These are phyloP conservation scores for Drosophila multiciliata DNA, from an alignment of 2,888 invertebrate species.

Conservation along the genomic window DNA sequence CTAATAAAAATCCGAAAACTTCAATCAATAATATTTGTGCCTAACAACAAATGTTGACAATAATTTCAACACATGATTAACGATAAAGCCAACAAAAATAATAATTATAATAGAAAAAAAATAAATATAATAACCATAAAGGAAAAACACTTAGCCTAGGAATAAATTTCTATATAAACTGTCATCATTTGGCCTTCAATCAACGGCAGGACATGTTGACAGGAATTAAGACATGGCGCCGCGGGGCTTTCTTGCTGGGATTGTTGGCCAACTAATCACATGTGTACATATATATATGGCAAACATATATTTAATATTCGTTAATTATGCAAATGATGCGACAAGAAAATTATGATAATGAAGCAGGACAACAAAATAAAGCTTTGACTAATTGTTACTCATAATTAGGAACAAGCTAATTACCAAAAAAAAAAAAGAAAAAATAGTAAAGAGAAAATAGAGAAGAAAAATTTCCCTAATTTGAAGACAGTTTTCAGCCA, in stretches of 20 bases:
- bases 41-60: slow-evolving; percentile 26
- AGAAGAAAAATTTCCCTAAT: neutral
- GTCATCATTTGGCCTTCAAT: neutral
- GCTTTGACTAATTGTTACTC: slow-evolving; percentile 44
- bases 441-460: slow-evolving; percentile 1
- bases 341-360: slow-evolving; percentile 38
- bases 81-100: neutral
- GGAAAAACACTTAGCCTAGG: neutral
- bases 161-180: neutral
- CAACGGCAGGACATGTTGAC: slow-evolving; percentile 1
- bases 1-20: neutral
- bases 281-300: slow-evolving; percentile 23
- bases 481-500: slow-evolving; percentile 11
- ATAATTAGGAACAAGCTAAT: slow-evolving; percentile 43
- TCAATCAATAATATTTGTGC: neutral
- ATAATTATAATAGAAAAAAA: neutral
- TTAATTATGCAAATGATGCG: slow-evolving; percentile 45
- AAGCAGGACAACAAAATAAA: slow-evolving; percentile 11
- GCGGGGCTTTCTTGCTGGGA: slow-evolving; percentile 1
- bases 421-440: neutral
- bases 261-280: slow-evolving; percentile 28
- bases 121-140: neutral
- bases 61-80: slow-evolving; percentile 9
- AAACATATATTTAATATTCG: slow-evolving; percentile 44
- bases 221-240: slow-evolving; percentile 19